phyloP scores from a whole-genome alignment of 2,113 vertebrate genomes.

The Percina caprodes region DNA sequence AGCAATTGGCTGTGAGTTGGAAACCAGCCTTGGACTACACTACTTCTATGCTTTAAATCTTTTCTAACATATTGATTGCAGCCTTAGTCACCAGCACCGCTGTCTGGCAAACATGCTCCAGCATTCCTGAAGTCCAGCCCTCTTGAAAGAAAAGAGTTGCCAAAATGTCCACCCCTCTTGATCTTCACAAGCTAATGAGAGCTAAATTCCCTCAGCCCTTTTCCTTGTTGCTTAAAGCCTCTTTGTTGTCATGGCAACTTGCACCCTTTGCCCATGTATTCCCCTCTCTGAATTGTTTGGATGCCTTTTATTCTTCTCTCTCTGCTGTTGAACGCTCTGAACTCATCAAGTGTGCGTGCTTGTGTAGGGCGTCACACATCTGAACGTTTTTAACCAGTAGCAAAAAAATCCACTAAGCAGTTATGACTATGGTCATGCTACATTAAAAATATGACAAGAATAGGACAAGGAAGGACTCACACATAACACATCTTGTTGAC shows the following conservation, averaged over 20 bases:
- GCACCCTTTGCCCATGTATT: neutral
- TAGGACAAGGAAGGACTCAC: neutral
- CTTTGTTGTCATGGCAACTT: constrained; percentile 61
- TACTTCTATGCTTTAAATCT: neutral
- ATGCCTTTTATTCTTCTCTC: constrained; percentile 25
- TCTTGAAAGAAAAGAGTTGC: neutral
- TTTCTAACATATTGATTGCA: neutral
- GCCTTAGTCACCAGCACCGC: constrained; percentile 22
- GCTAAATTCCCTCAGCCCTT: constrained; percentile 37
- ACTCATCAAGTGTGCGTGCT: neutral
- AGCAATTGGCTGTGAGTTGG: neutral
- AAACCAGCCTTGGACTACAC: neutral
- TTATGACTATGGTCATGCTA: neutral
- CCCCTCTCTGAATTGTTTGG: constrained; percentile 34
- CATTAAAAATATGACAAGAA: neutral
- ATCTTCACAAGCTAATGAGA: constrained; percentile 60
- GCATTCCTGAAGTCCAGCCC: constrained; percentile 26
- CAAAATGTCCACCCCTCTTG: constrained; percentile 28
- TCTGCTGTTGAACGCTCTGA: constrained; percentile 7
- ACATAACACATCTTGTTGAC: neutral
- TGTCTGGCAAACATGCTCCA: neutral
- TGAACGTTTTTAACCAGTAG: neutral
- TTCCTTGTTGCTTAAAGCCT: constrained; percentile 45
- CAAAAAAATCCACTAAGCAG: neutral
- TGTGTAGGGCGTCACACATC: constrained; percentile 22